phyloP scores from a whole-genome alignment of 2,888 invertebrate genomes.

The Venusia cambrica region DNA sequence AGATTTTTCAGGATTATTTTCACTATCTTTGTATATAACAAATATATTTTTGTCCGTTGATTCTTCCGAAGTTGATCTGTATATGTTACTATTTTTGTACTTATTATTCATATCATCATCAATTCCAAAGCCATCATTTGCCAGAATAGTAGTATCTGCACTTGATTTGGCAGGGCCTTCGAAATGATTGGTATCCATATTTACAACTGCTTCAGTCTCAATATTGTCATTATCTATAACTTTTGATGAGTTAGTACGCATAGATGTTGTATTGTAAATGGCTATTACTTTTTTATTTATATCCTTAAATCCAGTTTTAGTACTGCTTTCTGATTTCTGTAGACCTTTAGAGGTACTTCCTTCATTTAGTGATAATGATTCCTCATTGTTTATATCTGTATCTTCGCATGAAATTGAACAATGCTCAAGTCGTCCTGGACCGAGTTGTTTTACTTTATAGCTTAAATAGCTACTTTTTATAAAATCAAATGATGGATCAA shows the following conservation, averaged over 20 bases:
- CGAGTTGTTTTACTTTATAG: constrained; percentile 54
- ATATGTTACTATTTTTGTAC: constrained; percentile 20
- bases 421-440: constrained; percentile 47
- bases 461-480: constrained; percentile 48
- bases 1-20: constrained; percentile 33
- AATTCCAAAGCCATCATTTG: constrained; percentile 18
- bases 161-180: constrained; percentile 29
- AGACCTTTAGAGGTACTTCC: constrained; percentile 12
- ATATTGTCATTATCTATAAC: constrained; percentile 27
- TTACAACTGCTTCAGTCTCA: constrained; percentile 6
- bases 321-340: constrained; percentile 11
- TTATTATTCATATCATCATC: constrained; percentile 18
- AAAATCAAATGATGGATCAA: constrained; percentile 48
- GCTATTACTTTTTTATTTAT: constrained; percentile 39
- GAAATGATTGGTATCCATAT: constrained; percentile 3
- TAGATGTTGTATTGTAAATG: constrained; percentile 47
- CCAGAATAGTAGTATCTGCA: constrained; percentile 26
- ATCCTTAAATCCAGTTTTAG: constrained; percentile 10
- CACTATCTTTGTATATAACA: constrained; percentile 56
- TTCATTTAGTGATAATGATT: constrained; percentile 3
- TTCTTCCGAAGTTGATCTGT: constrained; percentile 32
- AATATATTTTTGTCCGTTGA: constrained; percentile 53
- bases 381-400: constrained; percentile 15
- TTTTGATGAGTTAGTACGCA: constrained; percentile 42
- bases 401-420: constrained; percentile 43